Base-by-base conservation (phyloP, 2,888 invertebrate genomes). In the Nysson spinosus region DNA sequence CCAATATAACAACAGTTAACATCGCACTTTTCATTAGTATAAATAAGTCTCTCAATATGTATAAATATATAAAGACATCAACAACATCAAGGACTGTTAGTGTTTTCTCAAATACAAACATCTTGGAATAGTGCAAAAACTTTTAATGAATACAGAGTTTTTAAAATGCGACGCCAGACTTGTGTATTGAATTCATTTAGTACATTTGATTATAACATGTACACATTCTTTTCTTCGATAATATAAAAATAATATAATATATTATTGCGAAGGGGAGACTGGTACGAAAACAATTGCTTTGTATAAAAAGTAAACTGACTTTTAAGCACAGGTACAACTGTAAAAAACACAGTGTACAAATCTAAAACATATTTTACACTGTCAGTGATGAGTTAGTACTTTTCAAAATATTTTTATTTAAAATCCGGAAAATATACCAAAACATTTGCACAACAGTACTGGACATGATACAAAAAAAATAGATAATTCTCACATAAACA, bases 391-490 rank as follows among this genome's bases (percentile, higher is more conserved):
- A 73, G 39, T 67, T 67, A 67, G 63, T 69, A 52, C 61, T 75
- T 60, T 64, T 22, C 58, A 74, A 70, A 72, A 71, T 68, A 72
- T 56, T 64, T 72, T 75, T 76, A 72, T 69, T 75, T 77, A 71
- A 62, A 70, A 74, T 75, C 39, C 64, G 43, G 64, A 68, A 75
- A 69, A 66, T 71, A 71, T 71, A 74, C 60, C 65, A 70, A 69
- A 75, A 67, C 47, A 60, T 60, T 74, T 51, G 32, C 54, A 64
- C 70, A 69, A 75, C 30, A 34, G 57, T 66, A 70, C 30, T 58
- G 56, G 61, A 55, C 42, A 56, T 62, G 62, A 49, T 61, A 73
- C 52, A 68, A 62, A 62, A 65, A 64, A 64, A 70, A 56, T 50
- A 61, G 39, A 52, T 47, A 51, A 72, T 56, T 72, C 47, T 69